Conservation (phyloP, 2,797 vertebrate species). For the Salarias fasciatus region DNA sequence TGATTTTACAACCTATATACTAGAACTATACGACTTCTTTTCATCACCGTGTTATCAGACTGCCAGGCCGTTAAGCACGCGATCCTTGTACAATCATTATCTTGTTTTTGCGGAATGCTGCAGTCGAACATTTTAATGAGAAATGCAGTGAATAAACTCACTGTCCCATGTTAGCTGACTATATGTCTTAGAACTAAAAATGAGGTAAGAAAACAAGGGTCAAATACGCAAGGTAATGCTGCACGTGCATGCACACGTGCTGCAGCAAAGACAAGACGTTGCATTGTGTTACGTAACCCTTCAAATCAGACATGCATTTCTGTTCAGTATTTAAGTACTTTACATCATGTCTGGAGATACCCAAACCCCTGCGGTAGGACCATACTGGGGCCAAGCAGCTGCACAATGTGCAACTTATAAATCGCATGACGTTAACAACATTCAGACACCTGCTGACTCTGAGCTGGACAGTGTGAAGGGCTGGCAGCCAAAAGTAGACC, state of each 20-base stretch:
- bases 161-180: neutral
- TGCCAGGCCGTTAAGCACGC: slow-evolving; percentile 3
- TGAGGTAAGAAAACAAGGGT: slow-evolving; percentile 10
- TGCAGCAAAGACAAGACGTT: neutral
- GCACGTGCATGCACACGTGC: slow-evolving; percentile 2
- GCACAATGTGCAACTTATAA: too few species aligned
- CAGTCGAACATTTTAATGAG: slow-evolving; percentile 16
- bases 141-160: slow-evolving; percentile 25
- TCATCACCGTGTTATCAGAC: slow-evolving; percentile 17
- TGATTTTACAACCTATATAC: neutral
- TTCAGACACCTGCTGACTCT: too few species aligned
- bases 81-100: slow-evolving; percentile 3
- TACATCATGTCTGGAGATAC: too few species aligned
- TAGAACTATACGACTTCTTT: neutral
- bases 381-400: too few species aligned
- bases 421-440: too few species aligned
- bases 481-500: too few species aligned
- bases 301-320: too few species aligned
- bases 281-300: slow-evolving; percentile 7
- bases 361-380: too few species aligned
- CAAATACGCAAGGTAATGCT: neutral
- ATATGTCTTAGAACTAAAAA: slow-evolving; percentile 16
- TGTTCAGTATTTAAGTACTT: too few species aligned
- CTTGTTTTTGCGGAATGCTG: slow-evolving; percentile 13
- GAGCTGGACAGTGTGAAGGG: too few species aligned